Conservation (phyloP, 2,888 invertebrate genomes). For the Tuberolachnus salignus region DNA sequence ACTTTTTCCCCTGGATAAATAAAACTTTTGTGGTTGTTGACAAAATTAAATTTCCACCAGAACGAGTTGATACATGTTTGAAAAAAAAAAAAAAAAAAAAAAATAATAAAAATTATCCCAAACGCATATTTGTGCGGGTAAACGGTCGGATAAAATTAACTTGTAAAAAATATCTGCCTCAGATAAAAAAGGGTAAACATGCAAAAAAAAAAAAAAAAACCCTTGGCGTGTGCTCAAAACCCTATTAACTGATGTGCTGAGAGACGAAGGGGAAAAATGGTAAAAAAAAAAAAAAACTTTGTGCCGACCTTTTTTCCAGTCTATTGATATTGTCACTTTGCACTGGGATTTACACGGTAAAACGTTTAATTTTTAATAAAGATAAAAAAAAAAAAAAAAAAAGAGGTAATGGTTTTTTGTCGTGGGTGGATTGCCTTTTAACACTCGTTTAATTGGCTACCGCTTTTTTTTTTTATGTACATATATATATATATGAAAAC, state of each 20-base stretch:
- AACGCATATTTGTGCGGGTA: conserved; percentile 44
- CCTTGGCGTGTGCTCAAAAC: conserved; percentile 22
- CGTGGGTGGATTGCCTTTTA: conserved; percentile 3
- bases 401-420: conserved; percentile 30
- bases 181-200: conserved; percentile 49
- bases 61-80: conserved; percentile 27
- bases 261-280: conserved; percentile 31
- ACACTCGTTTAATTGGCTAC: not conserved
- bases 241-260: conserved; percentile 22
- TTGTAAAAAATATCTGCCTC: conserved; percentile 41
- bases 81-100: not conserved
- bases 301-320: conserved; percentile 49
- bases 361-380: conserved; percentile 55
- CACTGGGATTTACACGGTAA: conserved; percentile 51
- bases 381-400: conserved; percentile 34
- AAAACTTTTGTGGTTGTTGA: conserved; percentile 42
- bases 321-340: conserved; percentile 55
- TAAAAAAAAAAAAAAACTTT: conserved; percentile 44
- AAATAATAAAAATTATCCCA: conserved; percentile 4
- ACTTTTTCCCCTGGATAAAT: not conserved
- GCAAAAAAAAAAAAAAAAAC: conserved; percentile 43
- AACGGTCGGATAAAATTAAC: conserved; percentile 50
- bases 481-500: too few relatives aligned
- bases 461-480: too few relatives aligned
- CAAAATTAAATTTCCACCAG: conserved; percentile 29